These are phyloP conservation scores for Agrochola circellaris DNA, from an alignment of 2,888 invertebrate species.

Conservation along the genomic window DNA sequence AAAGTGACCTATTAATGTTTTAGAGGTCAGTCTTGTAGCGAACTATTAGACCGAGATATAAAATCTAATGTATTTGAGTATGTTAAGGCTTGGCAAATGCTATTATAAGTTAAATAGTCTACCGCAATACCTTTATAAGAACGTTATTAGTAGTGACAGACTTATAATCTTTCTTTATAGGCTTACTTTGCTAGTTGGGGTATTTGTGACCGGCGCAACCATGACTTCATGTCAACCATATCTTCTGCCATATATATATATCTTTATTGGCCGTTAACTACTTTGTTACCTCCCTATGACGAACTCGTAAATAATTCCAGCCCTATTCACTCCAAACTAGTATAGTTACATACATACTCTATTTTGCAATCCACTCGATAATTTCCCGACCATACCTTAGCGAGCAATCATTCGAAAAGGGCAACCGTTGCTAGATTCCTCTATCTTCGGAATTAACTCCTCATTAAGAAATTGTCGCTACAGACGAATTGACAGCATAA, in stretches of 20 bases:
- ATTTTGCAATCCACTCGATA: conserved; percentile 40
- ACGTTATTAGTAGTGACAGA: conserved; percentile 7
- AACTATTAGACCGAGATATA: conserved; percentile 8
- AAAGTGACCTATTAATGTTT: background rate
- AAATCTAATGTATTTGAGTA: background rate
- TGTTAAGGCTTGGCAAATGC: conserved; percentile 10
- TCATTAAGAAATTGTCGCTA: conserved; percentile 68
- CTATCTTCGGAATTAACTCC: conserved; percentile 63
- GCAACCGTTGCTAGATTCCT: conserved; percentile 59
- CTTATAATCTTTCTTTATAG: conserved; percentile 9
- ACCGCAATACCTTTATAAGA: conserved; percentile 8
- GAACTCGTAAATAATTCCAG: conserved; percentile 12
- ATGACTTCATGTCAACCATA: background rate
- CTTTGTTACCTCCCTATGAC: background rate
- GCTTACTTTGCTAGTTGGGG: background rate
- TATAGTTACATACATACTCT: background rate
- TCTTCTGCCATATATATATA: background rate
- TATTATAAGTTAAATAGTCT: conserved; percentile 3
- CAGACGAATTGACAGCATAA: conserved; percentile 67
- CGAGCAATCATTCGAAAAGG: conserved; percentile 59
- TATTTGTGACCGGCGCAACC: no score
- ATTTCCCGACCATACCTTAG: conserved; percentile 51
- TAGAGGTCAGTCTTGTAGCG: conserved; percentile 13
- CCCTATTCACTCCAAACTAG: background rate
- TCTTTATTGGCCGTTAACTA: background rate